phyloP scores from a whole-genome alignment of 2,113 vertebrate species.

The Forbesichthys papilliferus region DNA sequence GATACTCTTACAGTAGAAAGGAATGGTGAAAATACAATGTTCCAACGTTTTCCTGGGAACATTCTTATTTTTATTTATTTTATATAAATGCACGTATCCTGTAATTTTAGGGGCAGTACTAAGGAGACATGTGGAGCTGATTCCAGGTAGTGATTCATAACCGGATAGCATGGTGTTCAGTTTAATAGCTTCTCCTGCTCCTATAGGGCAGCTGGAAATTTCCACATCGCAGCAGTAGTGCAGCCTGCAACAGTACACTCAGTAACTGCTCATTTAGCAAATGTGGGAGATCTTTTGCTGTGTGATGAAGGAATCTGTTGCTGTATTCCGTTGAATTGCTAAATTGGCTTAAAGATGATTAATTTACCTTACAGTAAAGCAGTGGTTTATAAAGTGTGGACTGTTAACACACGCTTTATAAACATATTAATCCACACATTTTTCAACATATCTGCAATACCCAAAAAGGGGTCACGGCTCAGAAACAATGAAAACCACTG shows the following conservation, averaged over 20 bases:
- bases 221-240: background rate
- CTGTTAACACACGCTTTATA: no score
- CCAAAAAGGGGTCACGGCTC: no score
- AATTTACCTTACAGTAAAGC: no score
- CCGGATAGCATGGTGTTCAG: background rate
- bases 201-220: conserved; percentile 2
- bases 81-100: background rate
- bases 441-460: no score
- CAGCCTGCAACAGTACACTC: background rate
- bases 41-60: no score
- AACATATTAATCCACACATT: no score
- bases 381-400: no score
- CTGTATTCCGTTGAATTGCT: background rate
- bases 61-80: no score
- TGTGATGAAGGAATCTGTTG: background rate
- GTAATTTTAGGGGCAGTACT: background rate
- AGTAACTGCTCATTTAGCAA: background rate
- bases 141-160: background rate
- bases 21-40: no score
- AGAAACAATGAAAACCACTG: no score
- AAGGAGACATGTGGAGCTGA: conserved; percentile 1
- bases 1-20: no score
- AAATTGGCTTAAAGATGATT: no score
- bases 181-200: background rate
- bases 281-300: background rate